These are phyloP conservation scores for Hoplodrina ambigua DNA, from an alignment of 2,888 invertebrate genomes.

Conservation along the genomic window DNA sequence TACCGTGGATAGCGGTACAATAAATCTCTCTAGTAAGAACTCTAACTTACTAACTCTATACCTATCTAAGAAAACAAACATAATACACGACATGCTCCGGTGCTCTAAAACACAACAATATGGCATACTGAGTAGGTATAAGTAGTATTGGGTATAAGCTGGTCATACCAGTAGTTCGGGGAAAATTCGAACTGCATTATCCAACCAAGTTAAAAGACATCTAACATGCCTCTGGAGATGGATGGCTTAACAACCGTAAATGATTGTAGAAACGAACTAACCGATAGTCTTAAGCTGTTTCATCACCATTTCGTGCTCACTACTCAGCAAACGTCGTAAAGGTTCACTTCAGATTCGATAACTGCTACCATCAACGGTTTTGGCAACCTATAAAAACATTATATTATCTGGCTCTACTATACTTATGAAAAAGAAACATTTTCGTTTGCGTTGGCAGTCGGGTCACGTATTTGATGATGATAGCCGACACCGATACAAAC, in stretches of 20 bases:
- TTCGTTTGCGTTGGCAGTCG: slow-evolving; percentile 11
- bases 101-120: not conserved
- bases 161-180: too few relatives aligned
- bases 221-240: too few relatives aligned
- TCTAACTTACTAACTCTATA: not conserved
- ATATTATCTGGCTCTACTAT: slow-evolving; percentile 1
- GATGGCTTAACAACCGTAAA: too few relatives aligned
- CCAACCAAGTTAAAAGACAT: too few relatives aligned
- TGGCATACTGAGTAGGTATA: not conserved
- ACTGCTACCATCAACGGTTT: slow-evolving; percentile 4
- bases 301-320: not conserved
- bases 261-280: too few relatives aligned
- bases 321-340: not conserved
- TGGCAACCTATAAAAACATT: slow-evolving; percentile 9
- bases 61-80: not conserved
- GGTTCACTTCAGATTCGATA: not conserved
- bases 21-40: not conserved
- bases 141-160: too few relatives aligned
- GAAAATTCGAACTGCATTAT: too few relatives aligned
- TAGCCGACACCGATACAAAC: slow-evolving; percentile 6
- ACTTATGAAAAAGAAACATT: slow-evolving; percentile 17
- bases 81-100: not conserved
- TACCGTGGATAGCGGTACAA: not conserved
- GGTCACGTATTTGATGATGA: slow-evolving; percentile 55
- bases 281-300: not conserved